These are phyloP conservation scores for Diadumene lineata DNA, from an alignment of 92 coral and sea anemone genomes.

Conservation along the genomic window DNA sequence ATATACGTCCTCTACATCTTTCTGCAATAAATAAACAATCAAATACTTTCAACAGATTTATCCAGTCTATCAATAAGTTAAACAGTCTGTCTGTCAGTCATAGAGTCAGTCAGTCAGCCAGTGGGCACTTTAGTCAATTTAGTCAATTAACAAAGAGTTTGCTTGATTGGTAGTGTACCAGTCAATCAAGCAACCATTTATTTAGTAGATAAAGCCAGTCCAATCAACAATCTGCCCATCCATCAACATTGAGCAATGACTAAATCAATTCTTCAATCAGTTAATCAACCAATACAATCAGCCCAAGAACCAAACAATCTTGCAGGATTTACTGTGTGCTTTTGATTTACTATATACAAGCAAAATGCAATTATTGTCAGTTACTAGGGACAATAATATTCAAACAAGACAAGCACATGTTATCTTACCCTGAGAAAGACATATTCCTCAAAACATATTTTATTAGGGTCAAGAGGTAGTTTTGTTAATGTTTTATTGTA, in stretches of 20 bases:
- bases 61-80: neutral
- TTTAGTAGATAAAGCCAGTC: too few relatives aligned
- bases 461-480: slow-evolving; percentile 22
- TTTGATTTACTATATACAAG: too few relatives aligned
- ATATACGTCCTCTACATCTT: slow-evolving; percentile 44
- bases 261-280: too few relatives aligned
- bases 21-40: slow-evolving; percentile 15
- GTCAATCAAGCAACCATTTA: too few relatives aligned
- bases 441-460: slow-evolving; percentile 12
- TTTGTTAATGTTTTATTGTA: slow-evolving; percentile 21
- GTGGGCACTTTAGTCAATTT: neutral
- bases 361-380: too few relatives aligned
- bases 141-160: neutral
- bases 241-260: too few relatives aligned
- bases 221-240: too few relatives aligned
- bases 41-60: too few relatives aligned
- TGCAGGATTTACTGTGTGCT: too few relatives aligned
- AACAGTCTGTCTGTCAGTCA: neutral
- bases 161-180: neutral
- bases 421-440: slow-evolving; percentile 35
- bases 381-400: neutral
- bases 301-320: too few relatives aligned
- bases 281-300: too few relatives aligned
- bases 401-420: neutral
- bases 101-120: neutral